Conservation (phyloP, 2,888 invertebrate species). For the Chrysina gloriosa region DNA sequence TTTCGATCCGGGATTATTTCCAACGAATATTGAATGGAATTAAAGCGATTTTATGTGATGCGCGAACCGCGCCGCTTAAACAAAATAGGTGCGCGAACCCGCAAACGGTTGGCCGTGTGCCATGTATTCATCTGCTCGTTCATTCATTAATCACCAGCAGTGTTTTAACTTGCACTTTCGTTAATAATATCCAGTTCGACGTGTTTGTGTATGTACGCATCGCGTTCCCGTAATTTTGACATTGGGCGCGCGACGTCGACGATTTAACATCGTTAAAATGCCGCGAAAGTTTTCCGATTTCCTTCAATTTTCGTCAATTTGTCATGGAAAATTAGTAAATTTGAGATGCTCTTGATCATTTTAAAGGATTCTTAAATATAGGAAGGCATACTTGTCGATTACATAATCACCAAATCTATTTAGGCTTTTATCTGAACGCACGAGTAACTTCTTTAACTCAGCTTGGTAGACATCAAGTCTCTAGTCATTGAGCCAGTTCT, state of each 20-base stretch:
- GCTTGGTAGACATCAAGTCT: too few relatives aligned
- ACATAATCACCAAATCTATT: too few relatives aligned
- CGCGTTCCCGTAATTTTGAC: slow-evolving; percentile 5
- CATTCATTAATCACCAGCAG: slow-evolving; percentile 20
- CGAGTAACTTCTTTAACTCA: too few relatives aligned
- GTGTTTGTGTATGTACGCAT: not conserved
- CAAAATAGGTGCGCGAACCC: slow-evolving; percentile 1
- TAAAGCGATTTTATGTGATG: slow-evolving; percentile 5
- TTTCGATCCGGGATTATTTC: slow-evolving; percentile 5
- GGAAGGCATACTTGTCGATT: too few relatives aligned
- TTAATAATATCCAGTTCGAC: slow-evolving; percentile 24
- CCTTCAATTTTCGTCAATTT: too few relatives aligned
- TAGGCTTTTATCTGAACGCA: too few relatives aligned
- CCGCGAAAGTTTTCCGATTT: not conserved
- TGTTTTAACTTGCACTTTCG: slow-evolving; percentile 34
- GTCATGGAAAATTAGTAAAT: too few relatives aligned
- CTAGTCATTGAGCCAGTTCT: too few relatives aligned
- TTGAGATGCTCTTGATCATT: too few relatives aligned
- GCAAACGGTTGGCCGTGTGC: slow-evolving; percentile 9
- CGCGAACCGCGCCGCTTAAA: not conserved
- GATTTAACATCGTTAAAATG: not conserved
- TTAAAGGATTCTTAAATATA: too few relatives aligned
- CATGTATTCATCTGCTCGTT: slow-evolving; percentile 25
- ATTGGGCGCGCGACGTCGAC: not conserved
- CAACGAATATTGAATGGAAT: not conserved